Evolutionary conservation across 2,797 vertebrate species (phyloP), one percentile per base, ranked within the genome.

Genomic region (Acrossocheilus wenchowensis): DNA sequence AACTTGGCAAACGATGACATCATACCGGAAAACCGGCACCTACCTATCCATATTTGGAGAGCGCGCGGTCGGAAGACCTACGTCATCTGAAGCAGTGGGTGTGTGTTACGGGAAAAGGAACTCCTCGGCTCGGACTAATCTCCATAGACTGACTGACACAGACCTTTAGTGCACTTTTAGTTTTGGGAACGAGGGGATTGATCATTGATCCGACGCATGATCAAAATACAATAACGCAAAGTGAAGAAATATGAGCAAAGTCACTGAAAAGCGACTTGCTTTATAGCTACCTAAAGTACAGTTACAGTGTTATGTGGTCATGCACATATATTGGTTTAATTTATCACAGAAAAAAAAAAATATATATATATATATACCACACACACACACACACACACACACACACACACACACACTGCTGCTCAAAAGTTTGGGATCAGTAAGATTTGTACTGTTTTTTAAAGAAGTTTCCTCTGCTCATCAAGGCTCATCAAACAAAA

Each of bases 81-180:
- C 94, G 94, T 95, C 94, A 94, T 83, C 23, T 3, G 39, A 50
- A n/a, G 41, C 23, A 81, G 91, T 89, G 78, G 95, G 94, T 92
- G 93, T 91, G 93, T 87, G 0, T 95, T 95, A 94, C 95, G 91
- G 94, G 94, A 96, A 96, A 87, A 90, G 91, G 90, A 50, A 86
- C 64, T 84, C 88, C 86, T 52, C 86, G 34, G n/a, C 84, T 50
- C 86, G 34, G 45, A 72, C 73, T 72, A 72, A 85, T 84, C 84
- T 86, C 45, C 71, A 75, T 69, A 79, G 68, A 39, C 39, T 39
- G 3, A 19, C 57, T 78, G 79, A 15, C 26, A 11, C 54, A 60
- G 26, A 39, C 69, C 6, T 62, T 23, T 34, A 57, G 6, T 23
- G 78, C 43, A 3, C 23, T 75, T 6, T 45, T 45, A 26, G 2